These are phyloP conservation scores for Mechanitis messenoides DNA, from an alignment of 2,888 invertebrate genomes.

Conservation along the genomic window DNA sequence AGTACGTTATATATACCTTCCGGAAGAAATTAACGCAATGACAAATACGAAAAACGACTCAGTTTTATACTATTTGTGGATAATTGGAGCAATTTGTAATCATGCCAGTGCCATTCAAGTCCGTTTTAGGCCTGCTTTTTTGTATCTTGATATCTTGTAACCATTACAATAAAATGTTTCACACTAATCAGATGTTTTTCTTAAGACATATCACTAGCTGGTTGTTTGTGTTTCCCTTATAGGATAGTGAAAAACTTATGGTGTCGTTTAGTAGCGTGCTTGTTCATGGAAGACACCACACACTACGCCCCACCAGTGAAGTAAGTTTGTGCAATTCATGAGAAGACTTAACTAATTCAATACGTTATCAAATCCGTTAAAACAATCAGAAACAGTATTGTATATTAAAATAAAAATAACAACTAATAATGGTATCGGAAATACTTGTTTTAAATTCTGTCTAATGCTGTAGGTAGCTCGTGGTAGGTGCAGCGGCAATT, in stretches of 20 bases:
- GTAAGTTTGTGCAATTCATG: too few relatives aligned
- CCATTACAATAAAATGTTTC: constrained; percentile 6
- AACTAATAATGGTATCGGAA: too few relatives aligned
- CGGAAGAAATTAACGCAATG: too few relatives aligned
- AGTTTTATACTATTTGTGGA: background rate
- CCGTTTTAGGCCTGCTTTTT: background rate
- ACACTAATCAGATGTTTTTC: constrained; percentile 4
- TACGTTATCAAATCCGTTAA: too few relatives aligned
- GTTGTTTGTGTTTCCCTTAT: constrained; percentile 2
- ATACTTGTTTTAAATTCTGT: too few relatives aligned
- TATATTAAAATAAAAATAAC: too few relatives aligned
- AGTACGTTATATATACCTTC: too few relatives aligned
- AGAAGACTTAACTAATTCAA: too few relatives aligned
- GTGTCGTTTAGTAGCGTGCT: background rate
- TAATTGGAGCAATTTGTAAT: constrained; percentile 1
- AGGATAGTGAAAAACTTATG: background rate
- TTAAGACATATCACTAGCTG: background rate
- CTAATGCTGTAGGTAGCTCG: too few relatives aligned
- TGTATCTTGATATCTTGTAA: background rate
- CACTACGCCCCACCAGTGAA: background rate
- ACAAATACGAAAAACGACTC: background rate
- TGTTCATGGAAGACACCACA: background rate
- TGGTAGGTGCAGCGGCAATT: background rate
- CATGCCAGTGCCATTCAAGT: background rate
- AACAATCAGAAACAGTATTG: too few relatives aligned